These are phyloP conservation scores for Brachyptera risi DNA, from an alignment of 2,888 invertebrate genomes.

Conservation along the genomic window DNA sequence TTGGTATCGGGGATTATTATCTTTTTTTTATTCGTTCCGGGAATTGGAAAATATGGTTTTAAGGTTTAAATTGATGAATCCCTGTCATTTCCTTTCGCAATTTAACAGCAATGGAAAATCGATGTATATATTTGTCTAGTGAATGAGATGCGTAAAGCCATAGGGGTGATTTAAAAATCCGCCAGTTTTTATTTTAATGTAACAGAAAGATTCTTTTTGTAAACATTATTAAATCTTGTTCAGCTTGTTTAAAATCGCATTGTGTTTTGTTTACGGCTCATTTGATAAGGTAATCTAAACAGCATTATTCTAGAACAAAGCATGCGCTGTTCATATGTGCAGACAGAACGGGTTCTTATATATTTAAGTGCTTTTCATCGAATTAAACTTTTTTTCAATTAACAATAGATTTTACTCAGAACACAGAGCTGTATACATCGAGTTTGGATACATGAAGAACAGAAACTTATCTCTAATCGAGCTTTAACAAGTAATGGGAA, in stretches of 20 bases:
- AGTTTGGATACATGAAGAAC: too few relatives aligned
- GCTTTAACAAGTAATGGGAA: too few relatives aligned
- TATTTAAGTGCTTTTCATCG: too few relatives aligned
- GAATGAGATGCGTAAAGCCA: too few relatives aligned
- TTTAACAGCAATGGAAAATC: conserved; percentile 1
- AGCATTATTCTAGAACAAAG: background rate
- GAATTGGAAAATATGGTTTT: conserved; percentile 16
- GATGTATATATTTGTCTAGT: background rate
- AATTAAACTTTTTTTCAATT: too few relatives aligned
- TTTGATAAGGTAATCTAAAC: conserved; percentile 8
- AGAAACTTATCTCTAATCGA: too few relatives aligned
- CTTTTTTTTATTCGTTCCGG: conserved; percentile 16
- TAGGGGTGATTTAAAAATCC: background rate
- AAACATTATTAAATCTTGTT: conserved; percentile 28
- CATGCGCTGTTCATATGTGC: too few relatives aligned
- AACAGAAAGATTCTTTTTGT: too few relatives aligned
- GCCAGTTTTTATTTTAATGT: background rate
- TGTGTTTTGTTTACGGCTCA: background rate
- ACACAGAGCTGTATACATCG: too few relatives aligned
- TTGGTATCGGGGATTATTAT: conserved; percentile 12
- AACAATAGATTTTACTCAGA: too few relatives aligned
- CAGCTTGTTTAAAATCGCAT: conserved; percentile 25
- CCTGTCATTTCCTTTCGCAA: conserved; percentile 18
- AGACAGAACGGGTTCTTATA: too few relatives aligned
- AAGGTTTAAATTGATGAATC: conserved; percentile 13